These are phyloP conservation scores for Harmothoe impar DNA, from an alignment of 2,888 invertebrate species.

Conservation along the genomic window DNA sequence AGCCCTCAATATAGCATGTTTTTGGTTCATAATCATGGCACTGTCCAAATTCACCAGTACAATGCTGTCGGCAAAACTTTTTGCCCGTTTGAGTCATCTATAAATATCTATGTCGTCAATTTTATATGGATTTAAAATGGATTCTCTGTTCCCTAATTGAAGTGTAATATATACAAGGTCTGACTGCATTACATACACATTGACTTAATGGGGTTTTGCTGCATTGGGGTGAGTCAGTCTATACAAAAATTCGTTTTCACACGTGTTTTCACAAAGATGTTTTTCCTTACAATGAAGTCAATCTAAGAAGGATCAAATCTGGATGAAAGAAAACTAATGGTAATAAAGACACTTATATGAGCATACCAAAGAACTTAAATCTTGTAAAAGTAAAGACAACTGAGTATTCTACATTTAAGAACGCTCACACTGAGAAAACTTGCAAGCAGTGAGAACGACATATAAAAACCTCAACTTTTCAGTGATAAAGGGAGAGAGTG, in stretches of 20 bases:
- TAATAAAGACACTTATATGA: background rate
- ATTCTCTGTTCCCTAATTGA: background rate
- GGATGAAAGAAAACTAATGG: constrained; percentile 11
- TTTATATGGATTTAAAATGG: too few relatives aligned
- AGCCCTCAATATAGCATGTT: background rate
- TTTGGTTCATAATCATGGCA: background rate
- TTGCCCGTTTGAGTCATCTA: too few relatives aligned
- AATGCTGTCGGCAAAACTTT: background rate
- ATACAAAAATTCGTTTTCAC: background rate
- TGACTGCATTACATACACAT: background rate
- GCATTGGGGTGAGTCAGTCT: background rate
- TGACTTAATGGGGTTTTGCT: background rate
- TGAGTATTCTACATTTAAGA: constrained; percentile 19
- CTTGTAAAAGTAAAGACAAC: constrained; percentile 28
- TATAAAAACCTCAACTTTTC: constrained; percentile 1
- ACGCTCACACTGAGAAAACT: constrained; percentile 22
- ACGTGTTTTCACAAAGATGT: background rate
- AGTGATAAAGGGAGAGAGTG: constrained; percentile 32
- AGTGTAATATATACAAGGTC: background rate
- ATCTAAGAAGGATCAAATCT: background rate
- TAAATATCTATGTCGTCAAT: too few relatives aligned
- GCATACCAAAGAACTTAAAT: constrained; percentile 26
- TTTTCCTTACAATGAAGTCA: background rate
- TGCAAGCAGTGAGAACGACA: constrained; percentile 54
- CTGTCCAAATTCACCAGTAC: background rate